Evolutionary conservation across 2,113 vertebrate genomes (phyloP), one percentile per base, ranked within the genome.

Genomic region (Pachypanchax playfairii): DNA sequence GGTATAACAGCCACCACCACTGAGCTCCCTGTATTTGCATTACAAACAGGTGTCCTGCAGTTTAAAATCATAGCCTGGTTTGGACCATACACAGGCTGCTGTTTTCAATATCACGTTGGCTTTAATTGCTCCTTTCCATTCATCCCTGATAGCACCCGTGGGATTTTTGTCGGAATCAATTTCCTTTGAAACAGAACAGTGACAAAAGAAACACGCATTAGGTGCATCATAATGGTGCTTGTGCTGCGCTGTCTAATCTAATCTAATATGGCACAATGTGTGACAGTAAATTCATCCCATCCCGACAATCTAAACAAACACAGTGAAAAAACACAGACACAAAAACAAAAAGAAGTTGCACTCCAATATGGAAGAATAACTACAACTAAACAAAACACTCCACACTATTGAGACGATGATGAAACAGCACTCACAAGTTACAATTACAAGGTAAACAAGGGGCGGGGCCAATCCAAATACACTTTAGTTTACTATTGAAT

Each of bases 61-160:
- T 60, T 82, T 77, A 54, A 81, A 86, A 85, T 75, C 73, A 73
- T 68, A 76, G 70, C 35, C 61, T 41, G 48, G 39, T 77, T 73
- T 67, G 70, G 65, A 68, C 67, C 70, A 44, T 59, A 74, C 59
- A 58, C 65, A 63, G 73, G 50, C 61, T 65, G 66, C 77, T 90
- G 81, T 88, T 87, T 85, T 79, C 68, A 70, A 53, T 75, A 74
- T 73, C 36, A 55, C 26, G 48, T 65, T 71, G 60, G 75, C 55
- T 77, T 85, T 83, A 88, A 89, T 88, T 87, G 79, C 77, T 80
- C 46, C 61, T 60, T 71, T 87, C 73, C 73, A 77, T 85, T 85
- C 70, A 79, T 29, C 60, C 73, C 56, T 66, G 73, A 85, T 84
- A 55, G 83, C 80, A 76, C 85, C 75, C 70, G n/a, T 63, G 78